phyloP scores from a whole-genome alignment of 2,797 vertebrate genomes.

The Chlorospingus semifuscus region DNA sequence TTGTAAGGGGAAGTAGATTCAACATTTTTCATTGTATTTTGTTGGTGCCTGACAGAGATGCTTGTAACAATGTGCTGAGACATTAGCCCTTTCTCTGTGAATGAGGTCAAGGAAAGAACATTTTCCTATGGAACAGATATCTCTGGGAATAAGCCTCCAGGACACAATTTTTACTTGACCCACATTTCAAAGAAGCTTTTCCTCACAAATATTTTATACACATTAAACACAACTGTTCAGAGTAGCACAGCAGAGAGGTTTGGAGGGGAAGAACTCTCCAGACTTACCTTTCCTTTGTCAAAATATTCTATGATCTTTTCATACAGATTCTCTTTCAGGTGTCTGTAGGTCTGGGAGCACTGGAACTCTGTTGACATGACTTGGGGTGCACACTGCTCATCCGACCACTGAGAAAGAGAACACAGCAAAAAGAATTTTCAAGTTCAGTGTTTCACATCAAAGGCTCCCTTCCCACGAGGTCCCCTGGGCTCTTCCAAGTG shows the following conservation, averaged over 20 bases:
- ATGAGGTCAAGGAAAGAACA: not conserved
- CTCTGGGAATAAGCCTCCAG: not conserved
- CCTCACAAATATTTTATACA: not conserved
- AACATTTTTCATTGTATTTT: not conserved
- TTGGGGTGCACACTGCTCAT: constrained; percentile 90
- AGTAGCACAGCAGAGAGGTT: not conserved
- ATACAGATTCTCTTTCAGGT: constrained; percentile 92
- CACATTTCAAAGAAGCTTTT: constrained; percentile 8
- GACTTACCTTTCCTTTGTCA: constrained; percentile 94
- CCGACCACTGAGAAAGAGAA: constrained; percentile 84
- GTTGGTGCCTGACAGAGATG: not conserved
- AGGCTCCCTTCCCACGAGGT: fast-evolving
- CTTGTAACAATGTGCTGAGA: not conserved
- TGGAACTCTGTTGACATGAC: constrained; percentile 87
- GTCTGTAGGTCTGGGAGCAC: constrained; percentile 89
- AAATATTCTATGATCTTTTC: constrained; percentile 97
- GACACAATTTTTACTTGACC: not conserved
- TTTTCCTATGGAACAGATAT: not conserved
- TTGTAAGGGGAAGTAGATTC: not conserved
- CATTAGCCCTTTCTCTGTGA: not conserved
- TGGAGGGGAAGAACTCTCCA: not conserved
- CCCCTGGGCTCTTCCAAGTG: not conserved
- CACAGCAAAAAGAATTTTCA: not conserved
- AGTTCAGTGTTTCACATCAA: not conserved
- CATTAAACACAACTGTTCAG: not conserved